Evolutionary conservation across 2,797 vertebrate species (phyloP), one percentile per base, ranked within the genome.

Genomic region (Cephalopachus bancanus): DNA sequence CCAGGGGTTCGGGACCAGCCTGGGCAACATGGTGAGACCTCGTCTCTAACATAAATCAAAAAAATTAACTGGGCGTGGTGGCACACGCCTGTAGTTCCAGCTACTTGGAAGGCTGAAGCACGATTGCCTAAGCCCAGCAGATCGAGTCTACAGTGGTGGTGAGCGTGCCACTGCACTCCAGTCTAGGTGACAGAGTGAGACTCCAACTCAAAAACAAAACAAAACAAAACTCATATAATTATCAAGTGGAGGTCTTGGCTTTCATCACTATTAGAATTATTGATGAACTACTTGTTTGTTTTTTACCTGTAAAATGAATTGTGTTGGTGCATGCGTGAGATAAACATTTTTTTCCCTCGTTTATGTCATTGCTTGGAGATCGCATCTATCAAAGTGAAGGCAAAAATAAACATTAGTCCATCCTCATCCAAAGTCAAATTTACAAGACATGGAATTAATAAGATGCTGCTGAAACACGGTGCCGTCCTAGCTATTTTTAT

Each of bases 361-460:
- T 92, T 51, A 80, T 71, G 57, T 19, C 75, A 79, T 96, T 76
- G 51, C 20, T 71, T 74, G 17, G 30, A 55, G 51, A 91, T 55
- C 59, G 96, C 65, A 83, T 96, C 96, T 78, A 90, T 57, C 79
- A 75, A 53, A 91, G 37, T 83, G n/a, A 83, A 78, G 69, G 44
- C 24, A 53, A 97, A 97, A 90, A 69, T 55, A 89, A 93, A 84
- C 65, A 37, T 79, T 28, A 79, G n/a, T 37, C 26, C 79, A 37
- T 90, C 86, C 53, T 55, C 91, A 89, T 72, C 55, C 79, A 89
- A 95, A 96, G 19, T 16, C 88, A 55, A 60, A 71, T 72, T 76
- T 92, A 16, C 1, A 20, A 87, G 75, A 83, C 49, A 20, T 4
- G 6, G 37, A 83, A 71, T 94, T 53, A 85, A 87, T 53, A 88